Conservation (phyloP, 2,797 vertebrate genomes). For the Gila robusta region DNA sequence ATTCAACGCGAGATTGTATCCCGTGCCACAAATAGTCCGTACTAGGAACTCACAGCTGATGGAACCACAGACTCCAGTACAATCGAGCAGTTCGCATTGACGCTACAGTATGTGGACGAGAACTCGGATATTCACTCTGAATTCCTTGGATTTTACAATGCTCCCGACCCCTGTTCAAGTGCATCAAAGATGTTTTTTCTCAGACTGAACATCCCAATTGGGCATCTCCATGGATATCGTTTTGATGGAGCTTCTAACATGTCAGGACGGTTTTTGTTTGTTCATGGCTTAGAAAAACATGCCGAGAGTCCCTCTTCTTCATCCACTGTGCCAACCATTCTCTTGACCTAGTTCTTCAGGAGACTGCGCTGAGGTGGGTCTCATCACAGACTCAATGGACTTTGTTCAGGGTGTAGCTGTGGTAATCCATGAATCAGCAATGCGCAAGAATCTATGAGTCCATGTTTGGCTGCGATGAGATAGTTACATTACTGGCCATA, state of each 20-base stretch:
- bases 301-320: not conserved
- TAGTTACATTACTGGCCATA: not conserved
- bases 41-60: too few relatives aligned
- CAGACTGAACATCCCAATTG: not conserved
- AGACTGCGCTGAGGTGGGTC: not conserved
- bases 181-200: slow-evolving; percentile 16
- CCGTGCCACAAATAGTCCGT: not conserved
- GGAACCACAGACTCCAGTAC: not conserved
- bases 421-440: not conserved
- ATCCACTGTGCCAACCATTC: not conserved
- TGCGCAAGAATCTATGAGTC: not conserved
- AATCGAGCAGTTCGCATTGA: slow-evolving; percentile 1
- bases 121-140: slow-evolving; percentile 19
- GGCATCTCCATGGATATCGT: not conserved
- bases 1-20: slow-evolving; percentile 9
- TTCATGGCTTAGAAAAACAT: not conserved
- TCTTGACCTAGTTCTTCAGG: not conserved
- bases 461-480: not conserved
- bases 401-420: not conserved
- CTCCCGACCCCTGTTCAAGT: slow-evolving; percentile 11
- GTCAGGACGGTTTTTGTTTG: not conserved
- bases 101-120: slow-evolving; percentile 3
- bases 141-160: slow-evolving; percentile 35
- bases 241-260: not conserved
- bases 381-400: not conserved